Evolutionary conservation across 2,113 vertebrate genomes (phyloP), one percentile per base, ranked within the genome.

Genomic region (Channa argus): DNA sequence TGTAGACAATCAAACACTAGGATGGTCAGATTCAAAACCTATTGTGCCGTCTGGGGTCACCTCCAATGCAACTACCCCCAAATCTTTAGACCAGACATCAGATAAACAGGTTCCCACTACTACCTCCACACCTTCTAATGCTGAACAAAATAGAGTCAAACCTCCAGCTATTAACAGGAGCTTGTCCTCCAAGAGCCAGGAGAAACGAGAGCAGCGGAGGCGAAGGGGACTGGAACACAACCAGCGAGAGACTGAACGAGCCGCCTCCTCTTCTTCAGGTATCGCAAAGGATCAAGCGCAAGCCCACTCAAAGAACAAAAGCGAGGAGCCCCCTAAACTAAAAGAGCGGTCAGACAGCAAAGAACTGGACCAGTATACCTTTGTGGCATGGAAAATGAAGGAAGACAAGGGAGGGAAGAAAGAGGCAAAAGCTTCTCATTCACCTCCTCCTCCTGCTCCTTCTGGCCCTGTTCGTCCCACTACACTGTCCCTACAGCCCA

Each of bases 181-280:
- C 39, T 68, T 60, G 36, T 34, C 44, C 0, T 63, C 82, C 0
- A 90, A 88, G 86, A 96, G 92, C 85, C 95, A 95, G 70, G 96
- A 97, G 85, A 99, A 99, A 89, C 91, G 97, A 0, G 96, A 98
- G 64, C 95, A 90, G 11, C 94, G 98, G 60, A 94, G 97, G 43
- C 95, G 94, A 65, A 92, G 98, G 53, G 98, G 97, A 9, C 93
- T 99, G 83, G 95, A 98, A 51, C 98, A 99, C 59, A 97, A 96
- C 3, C 94, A 96, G 79, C 86, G 97, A 52, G 96, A 98, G 90
- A 96, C 93, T 1, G 94, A 95, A 47, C 95, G 94, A 47, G 96
- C 51, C 4, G 94, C 83, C 61, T 82, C 71, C 63, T 83, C 51
- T 4, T 50, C 36, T 37, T 92, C 70, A 43, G 74, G 38, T 10